Percentiles rank a stretch among this genome's conserved stretches.
Evolutionary conservation across 2,113 vertebrate species (phyloP).

Genomic region (Cathartes aura): DNA sequence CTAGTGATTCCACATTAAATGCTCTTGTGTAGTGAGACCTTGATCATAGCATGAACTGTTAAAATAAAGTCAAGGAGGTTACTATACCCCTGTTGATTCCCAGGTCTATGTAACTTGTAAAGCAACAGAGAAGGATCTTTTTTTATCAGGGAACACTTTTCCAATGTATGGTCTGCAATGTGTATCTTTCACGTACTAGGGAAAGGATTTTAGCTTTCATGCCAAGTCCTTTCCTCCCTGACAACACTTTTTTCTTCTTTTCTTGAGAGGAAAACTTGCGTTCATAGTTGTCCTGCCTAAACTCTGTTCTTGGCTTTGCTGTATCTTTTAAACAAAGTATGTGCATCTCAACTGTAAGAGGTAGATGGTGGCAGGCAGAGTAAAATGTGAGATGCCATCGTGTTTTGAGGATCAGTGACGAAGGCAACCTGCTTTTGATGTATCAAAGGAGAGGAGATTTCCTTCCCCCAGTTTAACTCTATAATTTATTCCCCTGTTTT

Average conservation of each 20-base stretch:
- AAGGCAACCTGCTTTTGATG: background rate
- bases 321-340: background rate
- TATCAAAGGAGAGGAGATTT: background rate
- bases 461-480: background rate
- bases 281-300: background rate
- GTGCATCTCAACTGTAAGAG: background rate
- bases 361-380: background rate
- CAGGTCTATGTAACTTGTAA: background rate
- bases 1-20: background rate
- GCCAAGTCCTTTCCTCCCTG: background rate
- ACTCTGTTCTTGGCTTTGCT: background rate
- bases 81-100: background rate
- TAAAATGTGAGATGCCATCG: background rate
- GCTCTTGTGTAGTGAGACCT: background rate
- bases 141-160: background rate
- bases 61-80: background rate
- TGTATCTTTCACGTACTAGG: background rate
- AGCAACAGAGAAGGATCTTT: background rate
- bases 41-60: background rate
- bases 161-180: background rate
- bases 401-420: background rate
- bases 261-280: background rate
- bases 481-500: background rate
- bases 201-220: constrained; percentile 19
- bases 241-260: background rate